Conservation (phyloP, 2,797 vertebrate genomes). For the Gallinago solitaria region DNA sequence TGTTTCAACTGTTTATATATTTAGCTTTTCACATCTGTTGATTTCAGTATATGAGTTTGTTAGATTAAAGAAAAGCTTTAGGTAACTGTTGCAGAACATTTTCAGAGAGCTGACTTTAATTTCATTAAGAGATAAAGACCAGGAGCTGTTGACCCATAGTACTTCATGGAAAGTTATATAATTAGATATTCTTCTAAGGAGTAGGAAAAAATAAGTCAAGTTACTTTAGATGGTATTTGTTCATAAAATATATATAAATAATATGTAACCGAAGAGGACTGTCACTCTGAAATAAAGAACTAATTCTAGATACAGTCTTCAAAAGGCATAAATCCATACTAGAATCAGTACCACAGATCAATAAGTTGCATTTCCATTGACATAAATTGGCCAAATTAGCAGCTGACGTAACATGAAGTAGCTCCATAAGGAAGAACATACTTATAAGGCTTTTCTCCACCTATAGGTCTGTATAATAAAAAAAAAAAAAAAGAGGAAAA, state of each 20-base stretch:
- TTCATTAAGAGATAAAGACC: background rate
- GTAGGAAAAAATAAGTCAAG: background rate
- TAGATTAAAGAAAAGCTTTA: background rate
- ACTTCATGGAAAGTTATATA: background rate
- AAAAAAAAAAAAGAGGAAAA: too few species aligned
- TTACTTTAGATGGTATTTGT: background rate
- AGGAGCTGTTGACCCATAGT: background rate
- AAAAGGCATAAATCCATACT: background rate
- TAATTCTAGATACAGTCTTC: background rate
- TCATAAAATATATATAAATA: background rate
- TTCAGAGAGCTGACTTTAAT: background rate
- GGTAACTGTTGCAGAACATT: background rate
- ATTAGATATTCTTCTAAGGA: background rate
- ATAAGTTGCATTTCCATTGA: background rate
- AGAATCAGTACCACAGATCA: background rate
- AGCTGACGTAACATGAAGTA: background rate
- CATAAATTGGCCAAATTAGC: background rate
- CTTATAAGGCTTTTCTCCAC: background rate
- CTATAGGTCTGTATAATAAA: background rate
- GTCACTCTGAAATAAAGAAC: background rate
- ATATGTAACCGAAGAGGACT: background rate
- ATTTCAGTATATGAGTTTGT: background rate
- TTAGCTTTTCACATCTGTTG: background rate
- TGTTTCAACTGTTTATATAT: background rate
- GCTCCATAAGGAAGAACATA: background rate